Conservation (phyloP, 2,888 invertebrate genomes). For the Zelleria hepariella region DNA sequence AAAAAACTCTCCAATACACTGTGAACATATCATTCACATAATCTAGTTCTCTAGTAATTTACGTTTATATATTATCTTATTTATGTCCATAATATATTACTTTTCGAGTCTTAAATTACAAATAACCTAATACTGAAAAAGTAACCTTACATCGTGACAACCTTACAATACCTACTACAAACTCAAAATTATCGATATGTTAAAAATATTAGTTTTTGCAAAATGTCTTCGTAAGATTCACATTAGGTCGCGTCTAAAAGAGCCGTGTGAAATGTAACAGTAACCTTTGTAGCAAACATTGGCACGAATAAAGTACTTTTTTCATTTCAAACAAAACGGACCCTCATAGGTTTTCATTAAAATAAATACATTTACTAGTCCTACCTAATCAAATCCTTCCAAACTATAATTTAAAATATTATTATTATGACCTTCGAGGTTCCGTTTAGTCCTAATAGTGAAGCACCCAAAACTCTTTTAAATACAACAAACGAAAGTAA, state of each 20-base stretch:
- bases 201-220: slow-evolving; percentile 15
- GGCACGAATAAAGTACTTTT: slow-evolving; percentile 50
- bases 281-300: slow-evolving; percentile 13
- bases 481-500: background rate
- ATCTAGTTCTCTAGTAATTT: background rate
- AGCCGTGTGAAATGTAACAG: slow-evolving; percentile 17
- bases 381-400: slow-evolving; percentile 58
- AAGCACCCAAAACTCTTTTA: slow-evolving; percentile 47
- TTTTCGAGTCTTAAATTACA: slow-evolving; percentile 55
- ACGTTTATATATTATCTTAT: slow-evolving; percentile 19
- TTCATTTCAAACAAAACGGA: slow-evolving; percentile 28
- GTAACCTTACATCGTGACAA: slow-evolving; percentile 34
- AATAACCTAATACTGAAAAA: slow-evolving; percentile 65
- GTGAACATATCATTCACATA: slow-evolving; percentile 16
- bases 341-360: slow-evolving; percentile 33
- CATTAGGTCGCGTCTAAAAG: background rate
- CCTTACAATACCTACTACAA: slow-evolving; percentile 36
- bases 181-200: slow-evolving; percentile 50
- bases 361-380: slow-evolving; percentile 50
- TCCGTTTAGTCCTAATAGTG: slow-evolving; percentile 27
- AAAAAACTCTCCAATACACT: slow-evolving; percentile 21
- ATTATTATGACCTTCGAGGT: slow-evolving; percentile 29
- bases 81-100: slow-evolving; percentile 42
- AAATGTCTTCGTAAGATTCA: background rate
- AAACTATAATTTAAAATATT: slow-evolving; percentile 41